Evolutionary conservation across 2,797 vertebrate species (phyloP), one percentile per base, ranked within the genome.

Genomic region (Holocentrus rufus): DNA sequence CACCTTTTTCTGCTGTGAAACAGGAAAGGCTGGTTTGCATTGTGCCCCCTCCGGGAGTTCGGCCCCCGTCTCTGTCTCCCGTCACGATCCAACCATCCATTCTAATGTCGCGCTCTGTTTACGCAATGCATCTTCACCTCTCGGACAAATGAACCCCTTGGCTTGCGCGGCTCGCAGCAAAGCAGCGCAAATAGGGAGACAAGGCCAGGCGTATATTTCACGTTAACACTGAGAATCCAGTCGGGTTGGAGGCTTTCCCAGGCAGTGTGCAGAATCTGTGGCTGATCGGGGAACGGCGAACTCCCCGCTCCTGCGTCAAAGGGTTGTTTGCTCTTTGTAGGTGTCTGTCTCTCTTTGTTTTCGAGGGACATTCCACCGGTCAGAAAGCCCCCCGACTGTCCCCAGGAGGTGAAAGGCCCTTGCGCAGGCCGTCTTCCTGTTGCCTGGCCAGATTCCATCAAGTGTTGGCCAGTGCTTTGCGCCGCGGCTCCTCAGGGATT

Each of bases 11-110:
- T 22, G 56, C 80, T 23, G 17, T 52, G 63, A 84, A 87, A 82
- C 83, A 69, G 87, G 84, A 90, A 90, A 68, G 75, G 63, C 87
- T 69, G 71, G 65, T 90, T 89, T 74, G 72, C 69, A 63, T 82
- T 80, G 79, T 80, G 72, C 14, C 47, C 66, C 76, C 65, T 49
- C 30, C 72, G 72, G 82, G 85, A 85, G 72, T 64, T 76, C 65
- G 74, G 46, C 70, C 46, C 11, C 1, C 0, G 44, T 53, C 34
- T 59, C 79, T 66, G 57, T 63, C 65, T 65, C 66, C 71, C 39
- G 25, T 82, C 80, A 69, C 46, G 1, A 65, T 60, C 57, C 57
- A 7, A 31, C 70, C 69, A 50, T 82, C 82, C 75, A 55, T 83
- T 72, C 73, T 36, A 39, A 64, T 17, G 65, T 31, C 30, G 46